Base-by-base conservation (phyloP, 1,140 invertebrate species). In the Hermetia illucens region DNA sequence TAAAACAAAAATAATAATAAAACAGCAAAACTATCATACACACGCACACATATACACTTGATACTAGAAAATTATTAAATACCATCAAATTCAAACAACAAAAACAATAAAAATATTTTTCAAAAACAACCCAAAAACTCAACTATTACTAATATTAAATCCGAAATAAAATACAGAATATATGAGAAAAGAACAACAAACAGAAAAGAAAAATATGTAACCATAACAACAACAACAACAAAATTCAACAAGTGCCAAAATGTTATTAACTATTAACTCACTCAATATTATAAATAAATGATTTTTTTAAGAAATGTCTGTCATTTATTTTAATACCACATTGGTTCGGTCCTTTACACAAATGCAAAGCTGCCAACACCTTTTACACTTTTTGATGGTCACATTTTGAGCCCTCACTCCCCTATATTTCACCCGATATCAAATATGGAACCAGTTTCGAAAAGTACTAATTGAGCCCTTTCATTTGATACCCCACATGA, bases 241-340 rank as follows among this genome's bases (percentile, higher is more conserved):
- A 27, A 27, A 27, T 27, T 27, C 8, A 27, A 27, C 24, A 27
- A 27, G 24, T 27, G 24, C 24, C 24, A 27, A 27, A 27, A 27
- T 27, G 24, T 27, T 27, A 27, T 27, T 27, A 27, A 27, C 24
- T 27, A 27, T 13, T 27, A 27, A 27, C n/a, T n/a, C n/a, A n/a
- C n/a, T n/a, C n/a, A n/a, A n/a, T n/a, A n/a, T n/a, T n/a, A n/a
- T n/a, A n/a, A n/a, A n/a, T n/a, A n/a, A n/a, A n/a, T n/a, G n/a
- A n/a, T n/a, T n/a, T n/a, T n/a, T n/a, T n/a, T n/a, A n/a, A n/a
- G n/a, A n/a, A n/a, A n/a, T n/a, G n/a, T n/a, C n/a, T n/a, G n/a
- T n/a, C n/a, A n/a, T n/a, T n/a, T n/a, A n/a, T n/a, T n/a, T n/a
- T n/a, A n/a, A n/a, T n/a, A n/a, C n/a, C n/a, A n/a, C n/a, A n/a